A percentile compares a stretch with the other conserved stretches of the same genome.
Conservation (phyloP, 2,888 invertebrate genomes). For the Ellobium chinense region DNA sequence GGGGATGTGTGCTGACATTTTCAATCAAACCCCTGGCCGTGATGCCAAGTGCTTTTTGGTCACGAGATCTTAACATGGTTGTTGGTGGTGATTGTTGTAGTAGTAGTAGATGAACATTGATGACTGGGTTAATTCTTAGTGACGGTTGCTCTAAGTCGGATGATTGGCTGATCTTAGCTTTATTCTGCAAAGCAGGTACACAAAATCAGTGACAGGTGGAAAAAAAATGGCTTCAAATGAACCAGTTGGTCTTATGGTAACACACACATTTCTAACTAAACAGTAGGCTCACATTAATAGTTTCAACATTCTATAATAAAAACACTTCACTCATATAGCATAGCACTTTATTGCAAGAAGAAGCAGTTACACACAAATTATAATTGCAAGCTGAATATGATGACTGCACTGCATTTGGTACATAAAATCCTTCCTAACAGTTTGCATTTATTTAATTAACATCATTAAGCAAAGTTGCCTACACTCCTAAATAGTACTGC, state of each 20-base stretch:
- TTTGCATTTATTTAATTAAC: too few relatives aligned
- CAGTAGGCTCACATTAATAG: too few relatives aligned
- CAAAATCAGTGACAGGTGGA: slow-evolving; percentile 39
- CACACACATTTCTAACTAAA: not conserved
- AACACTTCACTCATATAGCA: too few relatives aligned
- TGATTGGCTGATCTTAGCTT: slow-evolving; percentile 46
- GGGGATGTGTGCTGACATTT: slow-evolving; percentile 35
- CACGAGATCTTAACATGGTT: slow-evolving; percentile 43
- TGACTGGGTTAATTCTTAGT: slow-evolving; percentile 45
- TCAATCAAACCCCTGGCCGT: slow-evolving; percentile 24
- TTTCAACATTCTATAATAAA: too few relatives aligned
- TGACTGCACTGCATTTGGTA: too few relatives aligned
- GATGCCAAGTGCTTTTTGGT: slow-evolving; percentile 40
- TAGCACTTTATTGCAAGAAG: too few relatives aligned
- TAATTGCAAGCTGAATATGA: too few relatives aligned
- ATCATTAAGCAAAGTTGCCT: too few relatives aligned
- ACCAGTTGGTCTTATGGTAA: not conserved
- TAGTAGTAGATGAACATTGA: slow-evolving; percentile 37
- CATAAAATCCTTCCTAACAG: too few relatives aligned
- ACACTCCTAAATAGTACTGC: too few relatives aligned
- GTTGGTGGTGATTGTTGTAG: slow-evolving; percentile 38
- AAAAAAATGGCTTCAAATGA: not conserved
- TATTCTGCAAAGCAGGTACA: slow-evolving; percentile 48
- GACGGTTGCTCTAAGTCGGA: slow-evolving; percentile 43
- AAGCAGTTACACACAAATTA: too few relatives aligned